Evolutionary conservation across 2,888 invertebrate genomes (phyloP).

Genomic region (Epicampocera succincta): DNA sequence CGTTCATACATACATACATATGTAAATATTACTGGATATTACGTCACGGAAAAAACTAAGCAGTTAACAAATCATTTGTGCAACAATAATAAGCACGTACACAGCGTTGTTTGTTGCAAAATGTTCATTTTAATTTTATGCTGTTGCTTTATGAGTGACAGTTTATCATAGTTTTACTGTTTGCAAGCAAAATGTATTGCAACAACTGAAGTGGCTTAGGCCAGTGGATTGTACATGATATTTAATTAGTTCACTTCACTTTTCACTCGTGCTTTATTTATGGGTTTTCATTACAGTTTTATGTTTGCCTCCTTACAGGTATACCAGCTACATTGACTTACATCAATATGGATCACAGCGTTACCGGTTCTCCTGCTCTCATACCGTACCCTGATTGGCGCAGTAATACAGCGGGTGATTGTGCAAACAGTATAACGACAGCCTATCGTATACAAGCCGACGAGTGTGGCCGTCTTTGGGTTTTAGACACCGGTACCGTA

Average conservation of each 20-base stretch:
- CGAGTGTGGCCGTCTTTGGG: conserved; percentile 90
- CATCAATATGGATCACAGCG: conserved; percentile 86
- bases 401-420: conserved; percentile 89
- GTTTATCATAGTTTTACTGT: conserved; percentile 27
- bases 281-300: neutral
- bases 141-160: conserved; percentile 26
- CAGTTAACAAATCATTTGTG: conserved; percentile 13
- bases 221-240: neutral
- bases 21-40: neutral
- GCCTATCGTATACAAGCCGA: conserved; percentile 91
- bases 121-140: conserved; percentile 29
- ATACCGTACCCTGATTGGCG: conserved; percentile 90
- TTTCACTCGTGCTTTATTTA: conserved; percentile 5
- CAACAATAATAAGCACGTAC: neutral
- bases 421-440: conserved; percentile 88
- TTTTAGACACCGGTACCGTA: conserved; percentile 91
- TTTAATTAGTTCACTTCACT: conserved; percentile 27
- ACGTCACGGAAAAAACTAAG: conserved; percentile 4
- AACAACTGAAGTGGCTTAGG: neutral
- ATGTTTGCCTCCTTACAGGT: conserved; percentile 82
- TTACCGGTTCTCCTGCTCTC: conserved; percentile 87
- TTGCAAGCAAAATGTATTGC: conserved; percentile 3
- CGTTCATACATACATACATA: neutral
- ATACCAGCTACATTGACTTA: conserved; percentile 92
- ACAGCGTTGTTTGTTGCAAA: conserved; percentile 2